Evolutionary conservation across 1,140 invertebrate genomes (phyloP).

Genomic region (Carcinoscorpius rotundicauda): DNA sequence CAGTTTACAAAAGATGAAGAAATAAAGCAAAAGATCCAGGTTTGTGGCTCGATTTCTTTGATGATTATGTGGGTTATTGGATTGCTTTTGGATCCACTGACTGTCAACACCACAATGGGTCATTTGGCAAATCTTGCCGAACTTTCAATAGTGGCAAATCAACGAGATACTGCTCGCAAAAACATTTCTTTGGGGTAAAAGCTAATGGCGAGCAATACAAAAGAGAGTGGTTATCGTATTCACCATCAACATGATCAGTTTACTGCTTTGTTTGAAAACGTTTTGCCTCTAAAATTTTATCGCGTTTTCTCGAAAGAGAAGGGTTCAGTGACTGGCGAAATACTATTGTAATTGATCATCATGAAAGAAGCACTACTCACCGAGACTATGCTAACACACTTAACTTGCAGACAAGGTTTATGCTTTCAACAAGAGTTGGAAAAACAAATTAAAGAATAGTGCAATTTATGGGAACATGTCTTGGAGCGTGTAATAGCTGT

Average conservation of each 20-base stretch:
- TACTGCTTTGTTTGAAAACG: slow-evolving; percentile 22
- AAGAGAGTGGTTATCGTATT: slow-evolving; percentile 17
- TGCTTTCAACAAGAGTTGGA: too few species aligned
- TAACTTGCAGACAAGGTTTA: too few species aligned
- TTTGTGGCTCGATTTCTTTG: slow-evolving; percentile 11
- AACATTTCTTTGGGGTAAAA: slow-evolving; percentile 17
- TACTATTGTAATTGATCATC: slow-evolving; percentile 15
- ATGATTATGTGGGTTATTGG: slow-evolving; percentile 20
- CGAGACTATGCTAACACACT: too few species aligned
- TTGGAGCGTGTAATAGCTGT: too few species aligned
- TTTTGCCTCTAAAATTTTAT: slow-evolving; percentile 16
- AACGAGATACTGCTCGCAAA: slow-evolving; percentile 20
- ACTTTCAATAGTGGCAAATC: slow-evolving; percentile 23
- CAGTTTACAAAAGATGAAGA: background rate
- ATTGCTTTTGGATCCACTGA: slow-evolving; percentile 19
- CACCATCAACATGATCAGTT: slow-evolving; percentile 22
- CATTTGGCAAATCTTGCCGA: slow-evolving; percentile 21
- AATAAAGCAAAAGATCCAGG: slow-evolving; percentile 1
- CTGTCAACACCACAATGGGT: slow-evolving; percentile 19
- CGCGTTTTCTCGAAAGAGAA: slow-evolving; percentile 13
- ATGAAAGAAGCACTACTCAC: too few species aligned
- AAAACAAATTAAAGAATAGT: too few species aligned
- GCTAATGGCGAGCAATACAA: slow-evolving; percentile 2
- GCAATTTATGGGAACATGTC: too few species aligned
- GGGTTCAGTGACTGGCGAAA: slow-evolving; percentile 14